Evolutionary conservation across 2,113 vertebrate genomes (phyloP).

Genomic region (Lepisosteus oculatus): DNA sequence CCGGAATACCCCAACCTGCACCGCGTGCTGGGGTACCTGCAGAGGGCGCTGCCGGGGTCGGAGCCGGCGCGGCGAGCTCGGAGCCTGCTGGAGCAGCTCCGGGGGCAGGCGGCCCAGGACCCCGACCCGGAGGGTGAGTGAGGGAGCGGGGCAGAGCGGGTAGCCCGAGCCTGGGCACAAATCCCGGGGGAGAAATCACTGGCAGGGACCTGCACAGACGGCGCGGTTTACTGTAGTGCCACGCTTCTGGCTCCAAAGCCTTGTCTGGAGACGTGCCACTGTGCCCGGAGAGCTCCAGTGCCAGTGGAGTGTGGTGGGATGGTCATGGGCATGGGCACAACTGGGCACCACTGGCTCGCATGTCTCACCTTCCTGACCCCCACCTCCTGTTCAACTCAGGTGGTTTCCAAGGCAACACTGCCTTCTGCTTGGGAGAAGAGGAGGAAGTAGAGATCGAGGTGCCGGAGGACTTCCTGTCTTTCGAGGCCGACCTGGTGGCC

Average conservation of each 20-base stretch:
- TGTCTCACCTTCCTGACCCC: constrained; percentile 10
- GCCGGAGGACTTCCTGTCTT: constrained; percentile 79
- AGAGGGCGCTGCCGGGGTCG: constrained; percentile 72
- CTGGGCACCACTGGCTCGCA: background rate
- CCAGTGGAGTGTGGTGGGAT: too few relatives aligned
- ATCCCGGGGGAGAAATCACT: too few relatives aligned
- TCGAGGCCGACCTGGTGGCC: constrained; percentile 80
- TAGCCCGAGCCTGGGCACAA: too few relatives aligned
- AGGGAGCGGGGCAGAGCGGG: background rate
- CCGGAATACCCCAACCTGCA: constrained; percentile 77
- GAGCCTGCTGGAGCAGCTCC: constrained; percentile 83
- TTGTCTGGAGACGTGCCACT: background rate
- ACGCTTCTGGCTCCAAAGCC: too few relatives aligned
- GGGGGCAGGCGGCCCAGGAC: constrained; percentile 64
- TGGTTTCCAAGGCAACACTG: constrained; percentile 60
- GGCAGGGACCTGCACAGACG: too few relatives aligned
- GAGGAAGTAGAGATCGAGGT: constrained; percentile 69
- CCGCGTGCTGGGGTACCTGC: constrained; percentile 78
- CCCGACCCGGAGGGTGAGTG: constrained; percentile 68
- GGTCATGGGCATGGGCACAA: too few relatives aligned
- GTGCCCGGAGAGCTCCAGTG: background rate
- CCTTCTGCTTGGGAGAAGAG: constrained; percentile 70
- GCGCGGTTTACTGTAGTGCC: too few relatives aligned
- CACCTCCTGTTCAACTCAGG: constrained; percentile 47
- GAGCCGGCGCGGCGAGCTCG: constrained; percentile 78